Base-by-base conservation (phyloP, 2,113 vertebrate genomes). In the Equus przewalskii region DNA sequence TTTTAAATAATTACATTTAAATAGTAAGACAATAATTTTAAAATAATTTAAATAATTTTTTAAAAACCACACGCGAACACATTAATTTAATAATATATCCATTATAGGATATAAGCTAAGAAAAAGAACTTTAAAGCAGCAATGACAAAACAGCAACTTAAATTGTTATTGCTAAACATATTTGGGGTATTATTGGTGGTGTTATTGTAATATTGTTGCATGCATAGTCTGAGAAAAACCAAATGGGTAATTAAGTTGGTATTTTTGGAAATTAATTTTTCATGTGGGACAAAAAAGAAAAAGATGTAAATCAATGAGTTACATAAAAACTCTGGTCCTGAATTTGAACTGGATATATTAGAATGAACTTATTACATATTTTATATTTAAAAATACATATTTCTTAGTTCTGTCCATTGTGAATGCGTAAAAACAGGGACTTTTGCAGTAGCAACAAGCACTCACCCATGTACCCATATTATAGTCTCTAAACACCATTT, bases 81-180 rank as follows among this genome's bases (percentile, higher is more conserved):
- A 75, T 14, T 54, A 65, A 91, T 36, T 79, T 81, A 93, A 75
- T 13, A 80, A 46, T 46, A 85, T 44, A 56, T n/a, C 70, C 26
- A 44, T 96, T 22, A 69, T 33, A 65, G 9, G 30, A 73, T 67
- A 72, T 80, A 88, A 46, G 24, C 30, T 60, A 95, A 87, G 41
- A 94, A 94, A 97, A 94, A 80, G 12, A 96, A 94, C 72, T 79
- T 90, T 69, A 86, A 95, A 92, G n/a, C 18, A 76, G 76, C 22
- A 89, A 64, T 19, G 58, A 94, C 18, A 89, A 83, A 83, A 96
- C 2, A 96, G 22, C 16, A 85, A 83, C 49, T 95, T 41, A 87
- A 73, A 80, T 70, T 56, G 12, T 84, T 86, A 86, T 56, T 46
- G 44, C 9, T 78, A 96, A 88, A 28, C 6, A 67, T 24, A 36